Base-by-base conservation (phyloP, 1,140 invertebrate genomes). In the Neodiprion pinetum region DNA sequence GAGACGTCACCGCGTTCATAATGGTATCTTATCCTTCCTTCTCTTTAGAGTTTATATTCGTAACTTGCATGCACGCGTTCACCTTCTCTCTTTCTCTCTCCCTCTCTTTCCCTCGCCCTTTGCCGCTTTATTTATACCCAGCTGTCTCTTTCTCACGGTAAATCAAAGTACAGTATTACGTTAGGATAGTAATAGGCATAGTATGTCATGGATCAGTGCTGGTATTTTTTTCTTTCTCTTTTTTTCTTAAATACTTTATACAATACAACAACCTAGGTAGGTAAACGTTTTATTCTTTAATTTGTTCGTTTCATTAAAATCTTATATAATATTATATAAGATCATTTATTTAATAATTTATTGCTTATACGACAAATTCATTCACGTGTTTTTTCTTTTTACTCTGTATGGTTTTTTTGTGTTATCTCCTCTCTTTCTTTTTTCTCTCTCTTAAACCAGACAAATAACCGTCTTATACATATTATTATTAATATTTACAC, bases 371-470 rank as follows among this genome's bases (percentile, higher is more conserved):
- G 4, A 61, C 3, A 17, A 61, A 9, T 14, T 12, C n/a, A 61
- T 61, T 61, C 53, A 61, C 53, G 53, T 61, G 11, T 61, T 17
- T 61, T 53, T 40, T 40, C 17, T 65, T 65, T 65, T 65, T 65
- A 14, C 72, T 21, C 67, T 23, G 65, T 50, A 40, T 67, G 67
- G 40, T 76, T 70, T 49, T 40, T 65, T 66, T 23, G 10, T 72
- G 61, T 23, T n/a, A 17, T 67, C n/a, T 47, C 50, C 48, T 23
- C 21, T 75, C 48, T 3, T 10, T 69, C 21, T 67, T 61, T 17
- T 14, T 66, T 48, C 12, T 68, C 69, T 14, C 50, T 67, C n/a
- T 71, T 40, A 40, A 40, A 40, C 28, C 28, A 4, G 28, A 40
- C 28, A 40, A 40, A 40, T 40, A 40, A 3, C 28, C 28, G 28